Percentiles rank a stretch among this genome's conserved stretches.
Evolutionary conservation across 2,113 vertebrate genomes (phyloP).

Genomic region (Malurus alboscapulatus): DNA sequence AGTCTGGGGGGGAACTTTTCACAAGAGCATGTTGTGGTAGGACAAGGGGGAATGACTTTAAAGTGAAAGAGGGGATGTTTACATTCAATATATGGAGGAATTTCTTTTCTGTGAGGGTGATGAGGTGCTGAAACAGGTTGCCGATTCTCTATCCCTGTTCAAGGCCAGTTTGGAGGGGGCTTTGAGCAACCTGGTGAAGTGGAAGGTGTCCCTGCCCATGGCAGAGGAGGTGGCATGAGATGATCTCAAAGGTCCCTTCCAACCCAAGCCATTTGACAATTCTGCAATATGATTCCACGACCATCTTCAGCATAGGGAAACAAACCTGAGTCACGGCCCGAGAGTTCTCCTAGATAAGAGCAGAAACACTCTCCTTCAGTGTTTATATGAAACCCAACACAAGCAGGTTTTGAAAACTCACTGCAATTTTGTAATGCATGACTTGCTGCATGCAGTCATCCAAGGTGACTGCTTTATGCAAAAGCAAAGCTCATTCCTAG

Average conservation of each 20-base stretch:
- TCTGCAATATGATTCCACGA: not conserved
- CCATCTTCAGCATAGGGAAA: not conserved
- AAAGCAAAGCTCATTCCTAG: slow-evolving; percentile 28
- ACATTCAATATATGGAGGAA: not conserved
- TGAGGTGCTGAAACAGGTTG: not conserved
- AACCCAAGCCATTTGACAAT: not conserved
- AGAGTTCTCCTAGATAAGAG: not conserved
- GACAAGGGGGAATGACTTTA: not conserved
- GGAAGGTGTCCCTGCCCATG: not conserved
- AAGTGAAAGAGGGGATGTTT: not conserved
- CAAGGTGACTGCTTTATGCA: slow-evolving; percentile 29
- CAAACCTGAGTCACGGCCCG: not conserved
- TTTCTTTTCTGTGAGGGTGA: not conserved
- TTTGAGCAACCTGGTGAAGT: not conserved
- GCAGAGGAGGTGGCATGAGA: not conserved
- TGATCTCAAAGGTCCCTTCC: not conserved
- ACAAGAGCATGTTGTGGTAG: not conserved
- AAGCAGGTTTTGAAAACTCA: not conserved
- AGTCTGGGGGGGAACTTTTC: not conserved
- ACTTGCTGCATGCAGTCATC: slow-evolving; percentile 17
- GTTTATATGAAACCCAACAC: not conserved
- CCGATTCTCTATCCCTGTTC: not conserved
- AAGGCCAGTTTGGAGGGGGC: not conserved
- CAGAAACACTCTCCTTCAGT: not conserved
- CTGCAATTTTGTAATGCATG: not conserved